Conservation (phyloP, 2,113 vertebrate genomes). For the Cinclus mexicanus region DNA sequence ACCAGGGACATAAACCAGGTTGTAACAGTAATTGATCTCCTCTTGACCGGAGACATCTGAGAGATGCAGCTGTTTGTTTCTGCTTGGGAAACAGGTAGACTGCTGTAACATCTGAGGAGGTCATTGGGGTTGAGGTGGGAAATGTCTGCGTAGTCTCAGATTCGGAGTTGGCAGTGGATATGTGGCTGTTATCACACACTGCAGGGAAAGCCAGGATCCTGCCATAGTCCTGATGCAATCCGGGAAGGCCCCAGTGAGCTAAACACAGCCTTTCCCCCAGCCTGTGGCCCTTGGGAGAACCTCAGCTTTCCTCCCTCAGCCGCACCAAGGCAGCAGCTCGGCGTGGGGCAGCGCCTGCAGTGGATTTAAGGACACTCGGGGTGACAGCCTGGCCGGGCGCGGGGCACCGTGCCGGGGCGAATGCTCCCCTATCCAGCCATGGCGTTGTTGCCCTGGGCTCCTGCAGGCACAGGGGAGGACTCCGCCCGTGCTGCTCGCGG, state of each 20-base stretch:
- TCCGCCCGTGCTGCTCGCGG: not conserved
- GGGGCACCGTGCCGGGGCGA: not conserved
- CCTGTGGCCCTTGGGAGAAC: not conserved
- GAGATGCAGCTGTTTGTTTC: not conserved
- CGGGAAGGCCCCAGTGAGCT: not conserved
- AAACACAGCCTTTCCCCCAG: not conserved
- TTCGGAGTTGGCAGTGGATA: not conserved
- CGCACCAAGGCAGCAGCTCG: not conserved
- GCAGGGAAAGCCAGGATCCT: not conserved
- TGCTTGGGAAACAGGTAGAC: not conserved
- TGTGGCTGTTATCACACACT: accelerated
- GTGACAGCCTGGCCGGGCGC: not conserved
- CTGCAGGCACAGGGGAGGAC: not conserved
- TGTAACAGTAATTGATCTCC: not conserved
- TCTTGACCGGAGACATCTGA: not conserved
- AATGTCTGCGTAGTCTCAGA: not conserved
- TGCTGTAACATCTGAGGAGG: not conserved
- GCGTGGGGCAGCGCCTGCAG: not conserved
- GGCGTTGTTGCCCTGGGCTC: not conserved
- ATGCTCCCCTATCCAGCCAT: not conserved
- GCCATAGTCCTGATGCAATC: not conserved
- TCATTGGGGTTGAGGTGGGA: not conserved
- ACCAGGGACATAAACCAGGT: not conserved
- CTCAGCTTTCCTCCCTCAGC: not conserved
- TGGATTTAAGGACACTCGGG: not conserved